A percentile compares a stretch with the other conserved stretches of the same genome.
phyloP scores from a whole-genome alignment of 1,140 invertebrate species.

The Mercenaria mercenaria region DNA sequence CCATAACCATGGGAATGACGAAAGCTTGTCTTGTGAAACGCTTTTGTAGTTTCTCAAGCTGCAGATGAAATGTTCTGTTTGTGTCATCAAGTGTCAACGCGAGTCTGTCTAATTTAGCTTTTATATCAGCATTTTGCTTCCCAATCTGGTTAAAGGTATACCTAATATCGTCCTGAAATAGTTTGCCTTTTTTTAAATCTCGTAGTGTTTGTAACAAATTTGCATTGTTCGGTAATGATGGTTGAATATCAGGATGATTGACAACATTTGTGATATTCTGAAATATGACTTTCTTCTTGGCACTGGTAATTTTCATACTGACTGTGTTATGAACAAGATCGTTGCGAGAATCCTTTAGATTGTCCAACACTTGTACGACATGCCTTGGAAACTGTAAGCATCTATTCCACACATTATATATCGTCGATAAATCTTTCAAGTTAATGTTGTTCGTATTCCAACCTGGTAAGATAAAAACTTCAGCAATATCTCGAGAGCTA shows the following conservation, averaged over 20 bases:
- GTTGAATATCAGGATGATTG: background rate
- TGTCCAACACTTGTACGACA: background rate
- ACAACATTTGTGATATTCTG: background rate
- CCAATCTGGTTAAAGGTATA: background rate
- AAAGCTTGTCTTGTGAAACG: no score
- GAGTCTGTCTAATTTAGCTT: background rate
- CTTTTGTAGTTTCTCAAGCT: no score
- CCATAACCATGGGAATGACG: no score
- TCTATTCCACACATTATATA: slow-evolving; percentile 4
- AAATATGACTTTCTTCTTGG: background rate
- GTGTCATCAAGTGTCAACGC: background rate
- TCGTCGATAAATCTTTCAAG: background rate
- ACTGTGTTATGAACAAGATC: background rate
- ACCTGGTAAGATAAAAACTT: background rate
- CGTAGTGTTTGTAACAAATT: background rate
- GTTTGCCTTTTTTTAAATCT: background rate
- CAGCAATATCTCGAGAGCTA: background rate
- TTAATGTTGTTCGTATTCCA: background rate
- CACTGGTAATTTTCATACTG: background rate
- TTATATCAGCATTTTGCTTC: background rate
- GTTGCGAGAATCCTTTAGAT: background rate
- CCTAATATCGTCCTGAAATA: background rate
- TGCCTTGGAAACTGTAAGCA: background rate
- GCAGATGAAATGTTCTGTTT: no score
- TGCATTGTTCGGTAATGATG: background rate